Base-by-base conservation (phyloP, 1,140 invertebrate species). In the Cotesia chilonis region DNA sequence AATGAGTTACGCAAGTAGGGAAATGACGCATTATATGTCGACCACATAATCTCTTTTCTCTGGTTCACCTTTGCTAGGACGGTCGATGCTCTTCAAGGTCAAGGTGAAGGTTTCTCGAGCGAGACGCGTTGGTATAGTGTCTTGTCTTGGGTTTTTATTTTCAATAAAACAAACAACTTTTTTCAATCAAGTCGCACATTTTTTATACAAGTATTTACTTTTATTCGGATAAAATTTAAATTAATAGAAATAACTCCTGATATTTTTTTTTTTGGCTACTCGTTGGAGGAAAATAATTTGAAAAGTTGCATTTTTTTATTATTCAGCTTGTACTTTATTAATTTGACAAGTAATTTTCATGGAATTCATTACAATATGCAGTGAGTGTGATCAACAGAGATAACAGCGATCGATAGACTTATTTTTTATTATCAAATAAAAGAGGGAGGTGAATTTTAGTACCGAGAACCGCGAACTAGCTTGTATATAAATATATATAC, bases 41-140 rank as follows among this genome's bases (percentile, higher is more conserved):
- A 69, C 60, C 7, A 20, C 36, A 67, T 28, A 59, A 54, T 65
- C 20, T 67, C 70, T 73, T 74, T 65, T 77, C 75, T 81, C 80
- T 76, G 77, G 78, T 78, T 83, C 79, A 81, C 81, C 81, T 84
- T 80, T 83, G 77, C 78, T 79, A 80, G 79, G 74, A 81, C 78
- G 78, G 79, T 83, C 82, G 77, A 78, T 78, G 77, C 76, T 82
- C 76, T 79, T 81, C 81, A 82, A 84, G 83, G 82, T 80, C 81
- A 78, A 83, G 82, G 82, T 79, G 80, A 84, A 84, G 83, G 81
- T 73, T 77, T 79, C 72, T 77, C 71, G 71, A 71, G 65, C 51
- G 12, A 66, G 61, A 9, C 41, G 37, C 47, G 14, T 6, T 35
- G 52, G 37, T 47, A 14, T n/a, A n/a, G 20, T 17, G 14, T 59